phyloP scores from a whole-genome alignment of 2,888 invertebrate species.

The Ommatoiulus sabulosus region DNA sequence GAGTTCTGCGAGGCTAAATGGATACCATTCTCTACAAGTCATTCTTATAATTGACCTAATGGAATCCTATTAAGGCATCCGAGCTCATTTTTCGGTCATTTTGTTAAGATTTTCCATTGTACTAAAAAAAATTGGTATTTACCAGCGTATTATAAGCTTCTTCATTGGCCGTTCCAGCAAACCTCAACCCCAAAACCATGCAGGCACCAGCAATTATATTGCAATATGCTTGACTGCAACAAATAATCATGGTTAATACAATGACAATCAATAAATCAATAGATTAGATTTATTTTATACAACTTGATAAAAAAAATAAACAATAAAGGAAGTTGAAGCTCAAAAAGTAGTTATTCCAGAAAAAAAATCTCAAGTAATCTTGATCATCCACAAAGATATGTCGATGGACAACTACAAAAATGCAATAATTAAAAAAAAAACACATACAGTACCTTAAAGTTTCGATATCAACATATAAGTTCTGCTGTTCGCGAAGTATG shows the following conservation, averaged over 20 bases:
- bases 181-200: conserved; percentile 91
- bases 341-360: no score
- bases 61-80: no score
- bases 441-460: conserved; percentile 74
- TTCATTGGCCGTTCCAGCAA: conserved; percentile 89
- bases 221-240: conserved; percentile 90
- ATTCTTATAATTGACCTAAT: no score
- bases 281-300: conserved; percentile 48
- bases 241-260: not conserved
- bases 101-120: conserved; percentile 44
- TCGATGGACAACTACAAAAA: no score
- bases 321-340: no score
- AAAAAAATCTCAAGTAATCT: no score
- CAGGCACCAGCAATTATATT: conserved; percentile 96
- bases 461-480: conserved; percentile 81
- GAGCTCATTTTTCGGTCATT: no score
- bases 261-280: no score
- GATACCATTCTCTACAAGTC: no score
- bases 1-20: no score
- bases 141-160: conserved; percentile 82
- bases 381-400: no score
- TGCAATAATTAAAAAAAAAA: not conserved
- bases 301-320: not conserved
- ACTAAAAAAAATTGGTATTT: conserved; percentile 52
- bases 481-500: conserved; percentile 73